These are phyloP conservation scores for Champsocephalus gunnari DNA, from an alignment of 2,797 vertebrate genomes.

Conservation along the genomic window DNA sequence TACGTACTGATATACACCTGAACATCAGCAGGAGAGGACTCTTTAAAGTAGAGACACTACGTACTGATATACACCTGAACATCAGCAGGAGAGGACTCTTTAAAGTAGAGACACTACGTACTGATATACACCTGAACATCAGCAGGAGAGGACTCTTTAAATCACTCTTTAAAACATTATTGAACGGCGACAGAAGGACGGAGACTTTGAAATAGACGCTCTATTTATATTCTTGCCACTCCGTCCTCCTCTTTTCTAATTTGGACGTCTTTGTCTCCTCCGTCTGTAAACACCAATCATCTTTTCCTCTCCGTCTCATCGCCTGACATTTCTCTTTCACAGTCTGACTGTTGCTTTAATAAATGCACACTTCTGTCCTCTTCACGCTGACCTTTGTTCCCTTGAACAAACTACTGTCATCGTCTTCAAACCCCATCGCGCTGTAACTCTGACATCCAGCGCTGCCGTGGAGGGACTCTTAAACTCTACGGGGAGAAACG, in stretches of 20 bases:
- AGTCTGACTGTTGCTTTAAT: slow-evolving; percentile 24
- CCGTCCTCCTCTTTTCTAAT: too few species aligned
- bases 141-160: too few species aligned
- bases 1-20: too few species aligned
- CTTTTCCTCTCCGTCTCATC: background rate
- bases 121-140: too few species aligned
- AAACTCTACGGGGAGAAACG: background rate
- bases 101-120: too few species aligned
- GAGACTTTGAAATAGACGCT: slow-evolving; percentile 23
- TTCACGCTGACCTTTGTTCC: background rate
- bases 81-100: too few species aligned
- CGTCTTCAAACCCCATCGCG: background rate
- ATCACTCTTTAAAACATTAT: background rate
- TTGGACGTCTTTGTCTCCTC: background rate
- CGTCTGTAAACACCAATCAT: slow-evolving; percentile 34
- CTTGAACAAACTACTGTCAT: background rate
- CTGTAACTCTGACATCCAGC: background rate
- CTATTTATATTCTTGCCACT: background rate
- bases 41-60: too few species aligned
- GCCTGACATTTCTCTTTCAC: slow-evolving; percentile 25
- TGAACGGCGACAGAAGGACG: background rate
- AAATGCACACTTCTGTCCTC: background rate
- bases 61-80: too few species aligned
- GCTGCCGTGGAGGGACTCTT: background rate
- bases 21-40: too few species aligned